A percentile compares a stretch with the other conserved stretches of the same genome.
Conservation (phyloP, 2,797 vertebrate species). For the Leptatherina wallacei region DNA sequence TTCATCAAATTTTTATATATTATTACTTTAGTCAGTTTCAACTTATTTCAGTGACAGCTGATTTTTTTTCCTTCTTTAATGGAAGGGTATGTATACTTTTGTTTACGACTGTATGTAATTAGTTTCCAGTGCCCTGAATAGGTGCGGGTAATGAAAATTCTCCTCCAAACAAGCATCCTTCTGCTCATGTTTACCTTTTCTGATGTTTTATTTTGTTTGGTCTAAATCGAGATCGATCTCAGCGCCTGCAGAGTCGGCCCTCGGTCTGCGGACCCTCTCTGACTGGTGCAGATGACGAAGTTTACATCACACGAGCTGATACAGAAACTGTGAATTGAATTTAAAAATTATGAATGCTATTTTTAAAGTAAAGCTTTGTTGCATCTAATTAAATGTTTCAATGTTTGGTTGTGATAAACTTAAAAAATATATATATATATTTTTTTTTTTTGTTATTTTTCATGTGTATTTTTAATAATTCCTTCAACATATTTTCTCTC, state of each 20-base stretch:
- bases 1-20: too few species aligned
- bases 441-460: neutral
- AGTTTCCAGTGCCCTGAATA: neutral
- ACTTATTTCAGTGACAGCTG: too few species aligned
- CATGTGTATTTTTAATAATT: neutral
- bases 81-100: too few species aligned
- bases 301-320: neutral
- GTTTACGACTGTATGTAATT: neutral
- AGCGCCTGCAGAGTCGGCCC: neutral
- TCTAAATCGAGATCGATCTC: neutral
- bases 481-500: conserved; percentile 15
- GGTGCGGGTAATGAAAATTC: neutral
- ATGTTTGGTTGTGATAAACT: neutral
- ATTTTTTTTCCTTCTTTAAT: too few species aligned
- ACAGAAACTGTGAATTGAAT: neutral
- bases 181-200: neutral
- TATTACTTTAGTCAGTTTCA: too few species aligned
- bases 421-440: neutral
- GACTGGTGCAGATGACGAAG: neutral
- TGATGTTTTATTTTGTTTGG: neutral
- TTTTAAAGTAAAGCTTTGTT: neutral
- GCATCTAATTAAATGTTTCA: neutral
- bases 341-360: too few species aligned
- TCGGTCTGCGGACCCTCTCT: neutral
- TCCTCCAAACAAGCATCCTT: neutral